Conservation (phyloP, 2,113 vertebrate genomes). For the Caloenas nicobarica region DNA sequence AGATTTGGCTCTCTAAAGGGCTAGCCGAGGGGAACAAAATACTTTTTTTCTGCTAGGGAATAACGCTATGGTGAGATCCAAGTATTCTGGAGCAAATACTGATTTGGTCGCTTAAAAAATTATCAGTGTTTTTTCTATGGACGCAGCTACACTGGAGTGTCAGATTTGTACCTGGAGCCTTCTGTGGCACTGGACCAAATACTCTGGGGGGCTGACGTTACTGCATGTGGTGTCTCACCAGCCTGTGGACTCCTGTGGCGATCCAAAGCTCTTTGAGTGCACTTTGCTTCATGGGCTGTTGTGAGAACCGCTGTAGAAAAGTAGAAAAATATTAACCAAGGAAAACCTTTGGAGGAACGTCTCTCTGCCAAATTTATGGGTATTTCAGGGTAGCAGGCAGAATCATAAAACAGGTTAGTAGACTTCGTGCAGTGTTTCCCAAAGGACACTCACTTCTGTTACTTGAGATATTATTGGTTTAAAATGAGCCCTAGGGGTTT, state of each 20-base stretch:
- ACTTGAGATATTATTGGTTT: constrained; percentile 30
- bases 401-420: constrained; percentile 18
- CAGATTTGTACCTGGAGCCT: not conserved
- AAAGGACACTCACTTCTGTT: not conserved
- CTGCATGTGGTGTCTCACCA: not conserved
- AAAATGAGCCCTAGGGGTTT: not conserved
- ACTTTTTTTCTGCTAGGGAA: not conserved
- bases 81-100: not conserved
- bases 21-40: not conserved
- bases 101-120: not conserved
- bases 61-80: not conserved
- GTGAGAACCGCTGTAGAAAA: not conserved
- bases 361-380: not conserved
- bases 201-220: not conserved
- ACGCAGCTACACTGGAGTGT: not conserved
- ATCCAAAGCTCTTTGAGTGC: not conserved
- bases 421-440: constrained; percentile 8
- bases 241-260: not conserved
- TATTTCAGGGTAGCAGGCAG: not conserved
- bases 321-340: not conserved
- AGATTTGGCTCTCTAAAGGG: not conserved
- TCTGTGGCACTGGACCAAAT: not conserved
- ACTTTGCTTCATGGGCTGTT: not conserved
- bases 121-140: not conserved
- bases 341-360: not conserved